Base-by-base conservation (phyloP, 2,888 invertebrate genomes). In the Carpatolechia fugitivella region DNA sequence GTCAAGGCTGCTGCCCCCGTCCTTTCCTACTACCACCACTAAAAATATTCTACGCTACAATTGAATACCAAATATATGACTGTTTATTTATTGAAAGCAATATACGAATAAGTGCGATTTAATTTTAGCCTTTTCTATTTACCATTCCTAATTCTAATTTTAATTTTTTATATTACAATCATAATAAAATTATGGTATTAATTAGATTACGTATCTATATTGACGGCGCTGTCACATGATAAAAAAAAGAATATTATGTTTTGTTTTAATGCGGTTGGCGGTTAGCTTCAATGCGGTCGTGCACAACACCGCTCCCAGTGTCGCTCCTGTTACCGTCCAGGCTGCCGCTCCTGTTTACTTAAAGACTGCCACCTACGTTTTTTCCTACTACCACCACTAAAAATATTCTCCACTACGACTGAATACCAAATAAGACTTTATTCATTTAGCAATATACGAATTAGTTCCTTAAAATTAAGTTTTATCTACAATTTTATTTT, bases 1-100 rank as follows among this genome's bases (percentile, higher is more conserved):
- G 50, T 50, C 38, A 50, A 50, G n/a, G n/a, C n/a, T n/a, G n/a
- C n/a, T n/a, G 63, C 63, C 7, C 55, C 62, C 36, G 58, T 64
- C 24, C 65, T 60, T 16, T 61, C 13, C 8, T 30, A 20, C 16
- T 54, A 54, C 49, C 49, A 49, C 54, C 57, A 85, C 86, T 59
- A 74, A 85, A 60, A 83, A 78, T 24, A 44, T 85, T 87, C n/a
- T 48, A 80, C 82, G 64, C 85, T 85, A 67, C 75, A n/a, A 31
- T 10, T n/a, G 20, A 18, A 36, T 31, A 52, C 29, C 29, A 52
- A 69, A 56, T 47, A 56, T 47, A 56, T 44, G 51, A 56, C 58
- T 61, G 58, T 63, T 61, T 63, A 62, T 59, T 67, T 64, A 69
- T 69, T 69, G 64, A 66, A 64, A 61, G 54, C 29, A 68, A 63